These are phyloP conservation scores for Regulus satrapa DNA, from an alignment of 2,113 vertebrate genomes.

Conservation along the genomic window DNA sequence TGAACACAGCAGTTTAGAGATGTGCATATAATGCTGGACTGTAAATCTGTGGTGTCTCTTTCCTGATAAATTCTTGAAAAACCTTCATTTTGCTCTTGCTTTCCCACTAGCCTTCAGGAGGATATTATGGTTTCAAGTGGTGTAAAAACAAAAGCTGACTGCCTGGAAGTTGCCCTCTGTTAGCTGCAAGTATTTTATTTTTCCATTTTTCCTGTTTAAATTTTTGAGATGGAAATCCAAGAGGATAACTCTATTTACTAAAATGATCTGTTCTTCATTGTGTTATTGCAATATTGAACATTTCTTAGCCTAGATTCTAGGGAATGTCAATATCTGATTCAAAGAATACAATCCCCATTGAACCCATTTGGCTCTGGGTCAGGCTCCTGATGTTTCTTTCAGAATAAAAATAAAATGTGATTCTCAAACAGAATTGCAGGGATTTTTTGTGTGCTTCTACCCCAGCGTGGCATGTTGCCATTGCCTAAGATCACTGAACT, in stretches of 20 bases:
- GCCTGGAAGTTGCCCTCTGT: background rate
- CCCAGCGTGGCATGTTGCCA: background rate
- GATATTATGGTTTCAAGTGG: background rate
- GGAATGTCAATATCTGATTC: background rate
- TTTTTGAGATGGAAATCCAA: background rate
- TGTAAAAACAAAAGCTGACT: background rate
- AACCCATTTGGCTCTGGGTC: background rate
- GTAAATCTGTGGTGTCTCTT: background rate
- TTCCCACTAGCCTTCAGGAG: background rate
- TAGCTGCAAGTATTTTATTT: background rate
- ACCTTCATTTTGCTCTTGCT: background rate
- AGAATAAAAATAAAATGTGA: background rate
- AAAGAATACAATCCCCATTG: background rate
- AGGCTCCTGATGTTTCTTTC: background rate
- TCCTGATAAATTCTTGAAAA: background rate
- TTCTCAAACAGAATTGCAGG: background rate
- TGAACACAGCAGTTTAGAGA: background rate
- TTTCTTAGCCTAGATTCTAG: background rate
- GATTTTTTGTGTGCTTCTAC: background rate
- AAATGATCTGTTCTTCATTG: background rate
- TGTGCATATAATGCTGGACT: background rate
- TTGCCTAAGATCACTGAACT: background rate
- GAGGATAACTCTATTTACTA: background rate
- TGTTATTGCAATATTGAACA: background rate
- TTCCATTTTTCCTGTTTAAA: background rate